Conservation (phyloP, 2,797 vertebrate species). For the Acrocephalus scirpaceus region DNA sequence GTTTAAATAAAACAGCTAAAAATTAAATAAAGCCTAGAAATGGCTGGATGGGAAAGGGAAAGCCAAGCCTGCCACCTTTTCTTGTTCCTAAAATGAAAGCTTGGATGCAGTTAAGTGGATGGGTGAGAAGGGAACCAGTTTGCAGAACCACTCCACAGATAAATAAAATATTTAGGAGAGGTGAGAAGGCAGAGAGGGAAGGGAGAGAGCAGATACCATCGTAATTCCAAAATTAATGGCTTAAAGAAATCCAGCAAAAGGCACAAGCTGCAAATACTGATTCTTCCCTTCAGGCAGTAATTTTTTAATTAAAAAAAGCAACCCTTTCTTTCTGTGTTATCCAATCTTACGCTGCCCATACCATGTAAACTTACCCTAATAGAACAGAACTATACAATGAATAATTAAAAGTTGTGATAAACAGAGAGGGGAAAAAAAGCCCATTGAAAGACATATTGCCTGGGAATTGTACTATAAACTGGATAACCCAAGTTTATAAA, state of each 20-base stretch:
- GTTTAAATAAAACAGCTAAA: conserved; percentile 48
- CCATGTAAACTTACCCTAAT: conserved; percentile 8
- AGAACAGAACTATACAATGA: neutral
- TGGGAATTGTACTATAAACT: conserved; percentile 29
- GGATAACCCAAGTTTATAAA: conserved; percentile 41
- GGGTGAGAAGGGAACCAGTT: neutral
- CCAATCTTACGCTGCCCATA: neutral
- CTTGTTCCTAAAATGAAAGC: neutral
- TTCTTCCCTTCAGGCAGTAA: conserved; percentile 13
- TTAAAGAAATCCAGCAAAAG: neutral
- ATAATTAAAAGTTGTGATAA: conserved; percentile 45
- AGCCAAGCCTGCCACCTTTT: neutral
- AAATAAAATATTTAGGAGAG: conserved; percentile 3
- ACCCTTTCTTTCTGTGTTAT: conserved; percentile 6
- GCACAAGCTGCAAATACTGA: neutral
- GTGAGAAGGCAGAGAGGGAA: neutral
- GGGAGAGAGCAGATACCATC: neutral
- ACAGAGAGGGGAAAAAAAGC: neutral
- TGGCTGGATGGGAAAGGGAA: conserved; percentile 28
- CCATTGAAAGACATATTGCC: neutral
- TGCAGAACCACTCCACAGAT: neutral
- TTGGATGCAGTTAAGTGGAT: neutral
- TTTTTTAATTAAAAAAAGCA: conserved; percentile 29
- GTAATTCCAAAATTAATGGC: conserved; percentile 22
- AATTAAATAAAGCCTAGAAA: conserved; percentile 61